Percentiles rank a stretch among this genome's conserved stretches.
Evolutionary conservation across 1,140 invertebrate species (phyloP).

Genomic region (Drosophila sulfurigaster): DNA sequence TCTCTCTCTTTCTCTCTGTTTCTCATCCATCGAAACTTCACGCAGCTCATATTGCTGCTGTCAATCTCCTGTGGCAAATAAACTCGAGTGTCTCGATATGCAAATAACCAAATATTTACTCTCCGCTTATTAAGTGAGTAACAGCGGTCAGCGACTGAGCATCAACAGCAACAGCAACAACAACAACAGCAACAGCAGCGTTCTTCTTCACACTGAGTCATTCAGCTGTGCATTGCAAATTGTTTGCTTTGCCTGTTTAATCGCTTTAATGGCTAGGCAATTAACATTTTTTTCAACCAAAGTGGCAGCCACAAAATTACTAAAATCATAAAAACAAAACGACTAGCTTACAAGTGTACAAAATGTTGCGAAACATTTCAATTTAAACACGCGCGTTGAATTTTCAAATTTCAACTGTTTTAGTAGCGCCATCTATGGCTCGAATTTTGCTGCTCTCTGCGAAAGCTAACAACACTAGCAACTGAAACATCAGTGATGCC

Average conservation of each 20-base stretch:
- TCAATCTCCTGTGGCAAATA: constrained; percentile 82
- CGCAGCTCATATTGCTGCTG: constrained; percentile 63
- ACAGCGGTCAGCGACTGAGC: constrained; percentile 67
- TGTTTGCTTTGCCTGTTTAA: constrained; percentile 77
- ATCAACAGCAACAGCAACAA: constrained; percentile 25
- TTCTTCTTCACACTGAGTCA: constrained; percentile 36
- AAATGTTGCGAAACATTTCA: constrained; percentile 26
- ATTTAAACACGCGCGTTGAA: not conserved
- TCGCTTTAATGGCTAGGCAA: constrained; percentile 79
- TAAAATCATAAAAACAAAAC: constrained; percentile 1
- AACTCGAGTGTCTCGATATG: constrained; percentile 74
- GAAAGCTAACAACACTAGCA: not conserved
- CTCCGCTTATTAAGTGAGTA: constrained; percentile 79
- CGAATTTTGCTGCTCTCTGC: not conserved
- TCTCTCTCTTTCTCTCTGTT: not conserved
- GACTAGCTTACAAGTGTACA: constrained; percentile 4
- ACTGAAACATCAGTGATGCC: too few species aligned
- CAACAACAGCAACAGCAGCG: constrained; percentile 29
- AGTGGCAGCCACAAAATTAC: constrained; percentile 24
- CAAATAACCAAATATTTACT: constrained; percentile 79
- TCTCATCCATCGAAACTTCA: constrained; percentile 59
- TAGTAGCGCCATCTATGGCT: constrained; percentile 26
- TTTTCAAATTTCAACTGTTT: constrained; percentile 1
- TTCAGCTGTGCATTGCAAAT: constrained; percentile 51
- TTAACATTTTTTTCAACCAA: constrained; percentile 64